Evolutionary conservation across 2,797 vertebrate species (phyloP).

Genomic region (Sebastes baramenuke): DNA sequence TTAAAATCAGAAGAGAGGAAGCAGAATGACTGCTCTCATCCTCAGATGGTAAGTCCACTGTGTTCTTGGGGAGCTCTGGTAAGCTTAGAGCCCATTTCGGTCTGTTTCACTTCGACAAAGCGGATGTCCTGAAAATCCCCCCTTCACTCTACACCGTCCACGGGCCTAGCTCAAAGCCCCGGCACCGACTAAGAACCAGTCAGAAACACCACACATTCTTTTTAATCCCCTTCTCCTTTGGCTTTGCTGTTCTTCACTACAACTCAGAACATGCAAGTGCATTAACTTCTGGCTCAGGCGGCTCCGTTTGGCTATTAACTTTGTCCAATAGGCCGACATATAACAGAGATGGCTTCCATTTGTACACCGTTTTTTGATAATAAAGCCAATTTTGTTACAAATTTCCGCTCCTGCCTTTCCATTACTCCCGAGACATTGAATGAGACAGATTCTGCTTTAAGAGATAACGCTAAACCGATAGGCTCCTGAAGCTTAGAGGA

Average conservation of each 20-base stretch:
- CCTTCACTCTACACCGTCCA: constrained; percentile 50
- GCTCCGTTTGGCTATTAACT: constrained; percentile 28
- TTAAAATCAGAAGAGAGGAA: constrained; percentile 10
- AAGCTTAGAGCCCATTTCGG: constrained; percentile 57
- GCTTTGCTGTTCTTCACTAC: constrained; percentile 43
- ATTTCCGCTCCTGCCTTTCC: not conserved
- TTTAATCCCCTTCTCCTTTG: constrained; percentile 61
- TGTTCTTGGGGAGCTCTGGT: constrained; percentile 47
- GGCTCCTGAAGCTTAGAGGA: constrained; percentile 24
- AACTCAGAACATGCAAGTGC: constrained; percentile 48
- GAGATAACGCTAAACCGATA: constrained; percentile 37
- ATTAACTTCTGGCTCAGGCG: constrained; percentile 38
- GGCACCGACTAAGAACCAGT: constrained; percentile 58
- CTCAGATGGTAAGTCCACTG: constrained; percentile 34
- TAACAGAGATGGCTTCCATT: constrained; percentile 18
- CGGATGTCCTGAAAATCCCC: constrained; percentile 59
- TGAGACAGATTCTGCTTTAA: constrained; percentile 11
- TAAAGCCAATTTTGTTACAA: constrained; percentile 27
- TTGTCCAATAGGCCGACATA: not conserved
- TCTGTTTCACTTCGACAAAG: constrained; percentile 66
- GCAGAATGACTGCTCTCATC: constrained; percentile 24
- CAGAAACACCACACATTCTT: constrained; percentile 52
- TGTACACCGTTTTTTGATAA: constrained; percentile 13
- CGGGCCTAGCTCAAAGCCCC: constrained; percentile 54
- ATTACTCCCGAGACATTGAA: not conserved